phyloP scores from a whole-genome alignment of 1,140 invertebrate species.

The Procambarus virginalis region DNA sequence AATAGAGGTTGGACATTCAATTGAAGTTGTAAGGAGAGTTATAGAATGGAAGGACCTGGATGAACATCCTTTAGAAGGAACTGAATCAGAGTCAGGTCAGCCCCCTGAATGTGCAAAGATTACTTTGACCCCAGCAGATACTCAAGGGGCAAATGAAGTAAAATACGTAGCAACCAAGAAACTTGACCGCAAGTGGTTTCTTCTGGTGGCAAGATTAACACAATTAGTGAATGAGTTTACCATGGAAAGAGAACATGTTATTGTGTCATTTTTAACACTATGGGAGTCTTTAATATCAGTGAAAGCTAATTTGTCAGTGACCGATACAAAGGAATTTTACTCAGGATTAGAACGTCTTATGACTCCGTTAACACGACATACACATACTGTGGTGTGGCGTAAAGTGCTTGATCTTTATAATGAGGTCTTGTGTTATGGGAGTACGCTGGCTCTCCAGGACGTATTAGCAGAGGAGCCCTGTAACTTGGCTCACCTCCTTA shows the following conservation, averaged over 20 bases:
- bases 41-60: constrained; percentile 90
- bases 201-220: constrained; percentile 80
- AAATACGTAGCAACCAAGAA: constrained; percentile 90
- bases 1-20: constrained; percentile 83
- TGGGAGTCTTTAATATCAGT: constrained; percentile 95
- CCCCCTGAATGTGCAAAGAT: constrained; percentile 58
- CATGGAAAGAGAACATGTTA: constrained; percentile 79
- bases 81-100: constrained; percentile 72
- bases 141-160: constrained; percentile 73
- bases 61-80: constrained; percentile 86
- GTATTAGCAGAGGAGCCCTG: constrained; percentile 90
- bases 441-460: constrained; percentile 89
- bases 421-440: constrained; percentile 91
- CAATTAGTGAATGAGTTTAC: constrained; percentile 78
- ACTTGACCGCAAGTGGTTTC: constrained; percentile 86
- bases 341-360: constrained; percentile 88
- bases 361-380: constrained; percentile 81
- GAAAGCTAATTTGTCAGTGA: constrained; percentile 89
- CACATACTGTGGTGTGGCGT: constrained; percentile 87
- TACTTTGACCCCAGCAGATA: constrained; percentile 59
- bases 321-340: constrained; percentile 91
- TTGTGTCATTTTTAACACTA: constrained; percentile 87
- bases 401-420: constrained; percentile 89
- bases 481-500: constrained; percentile 86
- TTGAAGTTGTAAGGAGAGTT: constrained; percentile 88